Evolutionary conservation across 2,888 invertebrate species (phyloP), one percentile per base, ranked within the genome.

Genomic region (Chloroclystis v-ata): DNA sequence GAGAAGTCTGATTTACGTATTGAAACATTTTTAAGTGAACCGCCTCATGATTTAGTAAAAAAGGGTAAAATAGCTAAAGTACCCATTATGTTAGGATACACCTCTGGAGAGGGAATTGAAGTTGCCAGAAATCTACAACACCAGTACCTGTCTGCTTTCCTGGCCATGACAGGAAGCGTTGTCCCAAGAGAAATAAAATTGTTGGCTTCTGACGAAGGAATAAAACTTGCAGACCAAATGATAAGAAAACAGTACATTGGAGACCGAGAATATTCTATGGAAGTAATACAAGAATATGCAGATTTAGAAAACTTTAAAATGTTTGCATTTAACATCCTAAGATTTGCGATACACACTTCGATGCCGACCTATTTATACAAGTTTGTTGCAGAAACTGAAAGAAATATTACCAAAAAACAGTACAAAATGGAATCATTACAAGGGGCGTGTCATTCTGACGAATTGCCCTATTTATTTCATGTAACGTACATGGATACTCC

Each of bases 51-150:
- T 43, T 62, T 75, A 52, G 67, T 85, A 9, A 72, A 54, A 53
- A 69, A 56, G 43, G 83, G 82, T 2, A 52, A 57, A 13, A 60
- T 78, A 40, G 70, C 75, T 6, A 72, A 79, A 46, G 75, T 87
- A 1, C 84, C 88, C 10, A 45, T 85, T 37, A 79, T 89, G 48
- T 52, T 84, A 29, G 88, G 88, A 24, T 84, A 77, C 53, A 83
- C 78, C 6, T 83, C 84, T 1, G 81, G 76, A 0, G 88, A 89
- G 54, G 88, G 88, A 7, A 82, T 87, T 37, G 83, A 87, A 72
- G 69, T 83, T 54, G 75, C 75, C 24, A 71, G 77, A 60, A 73
- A 75, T 50, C 63, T 82, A 13, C 53, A 70, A 10, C 16, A 61
- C 16, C 53, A 70, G n/a, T 16, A 61, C 16, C 65, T 72, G 26